Base-by-base conservation (phyloP, 2,113 vertebrate species). In the Prionailurus bengalensis region DNA sequence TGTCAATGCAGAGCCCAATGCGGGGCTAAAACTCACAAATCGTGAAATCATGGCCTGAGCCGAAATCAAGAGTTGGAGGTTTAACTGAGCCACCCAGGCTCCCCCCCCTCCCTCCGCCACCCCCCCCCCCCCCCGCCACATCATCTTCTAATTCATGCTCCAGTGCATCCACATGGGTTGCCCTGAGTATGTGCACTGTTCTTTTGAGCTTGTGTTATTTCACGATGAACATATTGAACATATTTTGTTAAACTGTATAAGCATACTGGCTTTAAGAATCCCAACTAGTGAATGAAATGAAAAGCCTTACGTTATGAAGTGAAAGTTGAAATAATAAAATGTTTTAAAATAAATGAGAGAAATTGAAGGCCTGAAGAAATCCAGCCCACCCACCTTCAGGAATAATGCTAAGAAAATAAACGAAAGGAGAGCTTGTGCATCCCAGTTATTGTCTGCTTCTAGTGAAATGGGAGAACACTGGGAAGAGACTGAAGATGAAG, bases 311-410 rank as follows among this genome's bases (percentile, higher is more conserved):
- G 7, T 82, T 94, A 80, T 90, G 48, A 94, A 45, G 31, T 55
- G 74, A 89, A 94, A 71, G 33, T 23, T 39, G 23, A 81, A 89
- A 93, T 91, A 81, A 68, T 88, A 29, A 79, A 86, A 55, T 45
- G 80, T 80, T 91, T 92, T 73, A 65, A 95, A 94, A 81, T 33
- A 90, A 95, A 76, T n/a, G 58, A 88, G 65, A 91, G 25, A 61
- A 80, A 6, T 17, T 84, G 10, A 31, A 58, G 14, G 17, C 11
- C 51, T 65, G 42, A 92, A 82, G 48, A 53, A 93, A 76, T 65
- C 23, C 65, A 87, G 8, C 48, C 17, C 73, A 36, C n/a, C 42
- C 51, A 92, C 21, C 68, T 48, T 86, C 45, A 55, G 76, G 58
- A 96, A 76, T 15, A 92, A 94, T 5, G 8, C 6, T 42, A 53